These are phyloP conservation scores for Eupithecia insigniata DNA, from an alignment of 2,888 invertebrate species.

Conservation along the genomic window DNA sequence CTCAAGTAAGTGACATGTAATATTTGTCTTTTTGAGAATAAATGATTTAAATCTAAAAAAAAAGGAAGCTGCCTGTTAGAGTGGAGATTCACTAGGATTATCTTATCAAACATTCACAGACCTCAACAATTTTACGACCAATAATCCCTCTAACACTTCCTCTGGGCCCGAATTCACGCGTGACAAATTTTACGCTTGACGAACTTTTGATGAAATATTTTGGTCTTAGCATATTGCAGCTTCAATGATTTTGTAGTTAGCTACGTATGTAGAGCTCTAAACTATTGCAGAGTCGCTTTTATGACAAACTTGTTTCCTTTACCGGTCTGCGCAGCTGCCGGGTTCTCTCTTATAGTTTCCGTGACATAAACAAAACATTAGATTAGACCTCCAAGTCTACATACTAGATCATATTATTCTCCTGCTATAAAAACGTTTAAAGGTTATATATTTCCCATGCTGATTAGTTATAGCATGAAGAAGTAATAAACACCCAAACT, in stretches of 20 bases:
- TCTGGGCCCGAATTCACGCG: slow-evolving; percentile 26
- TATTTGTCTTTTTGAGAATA: no score
- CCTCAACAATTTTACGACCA: slow-evolving; percentile 41
- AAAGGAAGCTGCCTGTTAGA: background rate
- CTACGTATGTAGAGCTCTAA: background rate
- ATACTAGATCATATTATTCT: background rate
- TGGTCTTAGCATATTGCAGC: background rate
- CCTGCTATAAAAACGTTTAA: background rate
- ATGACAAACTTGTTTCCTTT: background rate
- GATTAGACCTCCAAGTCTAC: background rate
- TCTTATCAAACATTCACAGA: slow-evolving; percentile 41
- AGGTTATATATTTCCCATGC: background rate
- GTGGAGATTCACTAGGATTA: slow-evolving; percentile 21
- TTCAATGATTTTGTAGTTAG: background rate
- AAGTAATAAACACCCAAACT: no score
- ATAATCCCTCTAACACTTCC: slow-evolving; percentile 32
- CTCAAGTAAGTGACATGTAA: no score
- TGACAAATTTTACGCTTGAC: slow-evolving; percentile 22
- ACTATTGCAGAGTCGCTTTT: background rate
- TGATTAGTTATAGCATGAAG: background rate
- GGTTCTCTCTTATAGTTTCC: no score
- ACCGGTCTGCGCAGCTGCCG: background rate
- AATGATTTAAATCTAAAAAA: no score
- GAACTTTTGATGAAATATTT: slow-evolving; percentile 9
- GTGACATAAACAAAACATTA: background rate